phyloP scores from a whole-genome alignment of 2,113 vertebrate genomes.

The Silurus asotus region DNA sequence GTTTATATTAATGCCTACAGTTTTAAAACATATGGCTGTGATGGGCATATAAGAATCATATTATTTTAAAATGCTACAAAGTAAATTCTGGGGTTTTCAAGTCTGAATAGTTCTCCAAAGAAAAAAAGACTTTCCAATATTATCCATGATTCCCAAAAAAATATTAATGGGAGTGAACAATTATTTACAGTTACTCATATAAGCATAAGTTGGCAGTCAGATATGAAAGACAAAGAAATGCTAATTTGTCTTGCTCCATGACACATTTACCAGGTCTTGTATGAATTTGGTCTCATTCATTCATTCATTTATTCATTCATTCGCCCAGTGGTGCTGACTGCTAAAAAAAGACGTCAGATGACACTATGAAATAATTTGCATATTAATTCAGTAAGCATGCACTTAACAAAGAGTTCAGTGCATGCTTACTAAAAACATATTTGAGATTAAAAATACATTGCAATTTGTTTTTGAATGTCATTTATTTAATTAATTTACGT shows the following conservation, averaged over 20 bases:
- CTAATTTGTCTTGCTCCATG: not conserved
- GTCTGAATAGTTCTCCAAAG: too few relatives aligned
- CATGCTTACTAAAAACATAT: not conserved
- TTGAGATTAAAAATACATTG: not conserved
- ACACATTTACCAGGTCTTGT: not conserved
- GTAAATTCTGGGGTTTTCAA: not conserved
- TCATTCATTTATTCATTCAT: not conserved
- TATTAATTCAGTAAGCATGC: not conserved
- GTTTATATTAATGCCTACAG: not conserved
- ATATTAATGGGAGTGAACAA: not conserved
- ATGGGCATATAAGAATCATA: constrained; percentile 3
- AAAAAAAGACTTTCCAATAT: not conserved
- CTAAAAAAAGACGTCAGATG: not conserved
- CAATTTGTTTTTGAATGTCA: not conserved
- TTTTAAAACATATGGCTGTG: not conserved
- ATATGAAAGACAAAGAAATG: not conserved
- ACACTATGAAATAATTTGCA: not conserved
- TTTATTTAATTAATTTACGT: not conserved
- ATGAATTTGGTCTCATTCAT: not conserved
- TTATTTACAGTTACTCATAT: not conserved
- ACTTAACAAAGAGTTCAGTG: too few relatives aligned
- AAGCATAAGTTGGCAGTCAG: not conserved
- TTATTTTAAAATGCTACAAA: not conserved
- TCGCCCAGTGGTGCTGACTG: not conserved
- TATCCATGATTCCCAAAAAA: not conserved